phyloP scores from a whole-genome alignment of 2,797 vertebrate genomes.

The Tokudaia tokunoshimensis region DNA sequence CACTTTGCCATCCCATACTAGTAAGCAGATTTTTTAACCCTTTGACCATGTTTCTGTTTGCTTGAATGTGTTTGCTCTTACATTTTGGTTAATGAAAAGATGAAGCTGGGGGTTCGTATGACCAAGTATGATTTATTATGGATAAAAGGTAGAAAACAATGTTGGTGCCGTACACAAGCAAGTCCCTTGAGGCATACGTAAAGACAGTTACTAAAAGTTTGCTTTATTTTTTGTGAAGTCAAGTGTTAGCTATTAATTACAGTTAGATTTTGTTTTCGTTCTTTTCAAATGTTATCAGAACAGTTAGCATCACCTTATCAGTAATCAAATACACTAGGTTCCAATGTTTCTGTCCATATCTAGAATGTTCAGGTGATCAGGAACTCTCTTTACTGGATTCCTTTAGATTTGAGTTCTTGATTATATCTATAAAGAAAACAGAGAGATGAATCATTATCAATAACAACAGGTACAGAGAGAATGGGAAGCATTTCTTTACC shows the following conservation, averaged over 20 bases:
- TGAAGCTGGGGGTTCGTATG: neutral
- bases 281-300: constrained; percentile 29
- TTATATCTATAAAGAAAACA: constrained; percentile 88
- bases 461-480: neutral
- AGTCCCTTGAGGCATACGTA: constrained; percentile 47
- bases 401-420: constrained; percentile 91
- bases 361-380: constrained; percentile 70
- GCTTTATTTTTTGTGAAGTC: constrained; percentile 77
- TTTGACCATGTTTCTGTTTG: neutral
- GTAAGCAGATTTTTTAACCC: neutral
- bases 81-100: neutral
- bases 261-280: constrained; percentile 25
- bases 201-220: constrained; percentile 75
- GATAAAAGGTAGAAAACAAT: constrained; percentile 47
- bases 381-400: constrained; percentile 83
- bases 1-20: neutral
- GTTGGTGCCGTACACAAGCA: neutral
- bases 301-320: constrained; percentile 61
- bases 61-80: neutral
- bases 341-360: constrained; percentile 79
- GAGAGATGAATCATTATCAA: constrained; percentile 37
- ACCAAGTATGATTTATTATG: constrained; percentile 51
- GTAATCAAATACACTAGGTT: constrained; percentile 81
- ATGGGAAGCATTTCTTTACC: neutral
- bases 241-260: constrained; percentile 45